A percentile compares a stretch with the other conserved stretches of the same genome.
phyloP scores from a whole-genome alignment of 2,113 vertebrate genomes.

The Sterna hirundo region DNA sequence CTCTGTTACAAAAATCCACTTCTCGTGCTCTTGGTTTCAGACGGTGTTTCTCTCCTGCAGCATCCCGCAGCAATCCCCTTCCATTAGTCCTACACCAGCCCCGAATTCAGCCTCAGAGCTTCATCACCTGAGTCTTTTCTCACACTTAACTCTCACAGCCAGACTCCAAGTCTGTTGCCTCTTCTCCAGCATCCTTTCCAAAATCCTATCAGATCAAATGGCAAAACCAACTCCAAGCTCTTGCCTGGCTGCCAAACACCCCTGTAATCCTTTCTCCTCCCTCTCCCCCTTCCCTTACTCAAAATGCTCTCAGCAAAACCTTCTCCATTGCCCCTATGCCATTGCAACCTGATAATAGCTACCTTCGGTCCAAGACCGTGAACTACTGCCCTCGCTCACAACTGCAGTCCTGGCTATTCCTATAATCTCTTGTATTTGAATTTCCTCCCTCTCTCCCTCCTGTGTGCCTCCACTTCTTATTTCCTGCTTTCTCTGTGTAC shows the following conservation, averaged over 20 bases:
- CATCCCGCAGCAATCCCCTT: background rate
- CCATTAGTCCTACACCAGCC: background rate
- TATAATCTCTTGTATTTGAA: background rate
- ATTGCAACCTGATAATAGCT: background rate
- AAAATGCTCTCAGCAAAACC: background rate
- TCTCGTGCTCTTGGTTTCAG: background rate
- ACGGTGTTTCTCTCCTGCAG: background rate
- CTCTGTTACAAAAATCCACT: background rate
- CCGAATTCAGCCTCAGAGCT: fast-evolving
- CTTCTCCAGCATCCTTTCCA: background rate
- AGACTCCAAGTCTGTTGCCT: background rate
- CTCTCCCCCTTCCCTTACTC: background rate
- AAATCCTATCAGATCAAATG: background rate
- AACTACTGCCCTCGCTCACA: background rate
- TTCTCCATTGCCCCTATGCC: background rate
- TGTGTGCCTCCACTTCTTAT: background rate
- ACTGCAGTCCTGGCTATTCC: background rate
- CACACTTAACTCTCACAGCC: background rate
- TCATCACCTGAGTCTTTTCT: background rate
- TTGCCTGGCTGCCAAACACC: background rate
- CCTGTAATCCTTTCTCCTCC: background rate
- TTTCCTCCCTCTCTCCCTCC: background rate
- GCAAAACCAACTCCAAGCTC: background rate
- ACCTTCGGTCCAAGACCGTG: background rate
- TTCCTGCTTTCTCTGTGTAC: background rate